These are phyloP conservation scores for Amphipoea lucens DNA, from an alignment of 2,888 invertebrate genomes.

Conservation along the genomic window DNA sequence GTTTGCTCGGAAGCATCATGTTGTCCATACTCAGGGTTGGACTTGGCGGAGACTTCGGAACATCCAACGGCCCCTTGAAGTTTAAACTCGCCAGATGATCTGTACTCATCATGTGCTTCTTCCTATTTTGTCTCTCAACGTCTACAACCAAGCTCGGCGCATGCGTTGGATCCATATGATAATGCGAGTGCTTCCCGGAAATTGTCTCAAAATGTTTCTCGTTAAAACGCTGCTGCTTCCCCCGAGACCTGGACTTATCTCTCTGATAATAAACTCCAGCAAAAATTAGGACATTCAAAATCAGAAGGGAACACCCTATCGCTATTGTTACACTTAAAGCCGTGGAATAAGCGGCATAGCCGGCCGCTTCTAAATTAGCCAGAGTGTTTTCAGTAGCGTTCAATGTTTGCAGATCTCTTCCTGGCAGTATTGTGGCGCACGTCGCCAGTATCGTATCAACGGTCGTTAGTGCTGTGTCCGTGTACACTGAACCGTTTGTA, in stretches of 20 bases:
- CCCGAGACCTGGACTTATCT: conserved; percentile 92
- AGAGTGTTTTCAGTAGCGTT: conserved; percentile 93
- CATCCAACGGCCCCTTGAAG: conserved; percentile 90
- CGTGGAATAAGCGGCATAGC: conserved; percentile 94
- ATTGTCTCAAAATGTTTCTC: conserved; percentile 94
- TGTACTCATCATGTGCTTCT: conserved; percentile 86
- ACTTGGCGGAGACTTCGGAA: conserved; percentile 91
- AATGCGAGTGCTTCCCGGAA: conserved; percentile 94
- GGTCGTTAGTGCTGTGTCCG: conserved; percentile 92
- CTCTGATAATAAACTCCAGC: conserved; percentile 96
- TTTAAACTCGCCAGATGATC: conserved; percentile 90
- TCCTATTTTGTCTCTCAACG: conserved; percentile 91
- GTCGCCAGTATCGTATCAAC: conserved; percentile 93
- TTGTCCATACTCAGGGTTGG: conserved; percentile 91
- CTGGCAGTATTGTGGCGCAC: conserved; percentile 92
- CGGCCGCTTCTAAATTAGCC: conserved; percentile 95
- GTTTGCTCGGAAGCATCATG: conserved; percentile 87
- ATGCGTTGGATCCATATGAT: conserved; percentile 93
- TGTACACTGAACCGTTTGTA: conserved; percentile 86
- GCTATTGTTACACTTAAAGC: conserved; percentile 95
- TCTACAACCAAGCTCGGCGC: conserved; percentile 96
- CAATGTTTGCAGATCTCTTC: conserved; percentile 86
- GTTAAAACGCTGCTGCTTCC: conserved; percentile 93
- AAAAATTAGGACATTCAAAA: conserved; percentile 95
- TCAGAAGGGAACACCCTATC: conserved; percentile 94